Conservation (phyloP, 2,888 invertebrate genomes). For the Crematogaster levior region DNA sequence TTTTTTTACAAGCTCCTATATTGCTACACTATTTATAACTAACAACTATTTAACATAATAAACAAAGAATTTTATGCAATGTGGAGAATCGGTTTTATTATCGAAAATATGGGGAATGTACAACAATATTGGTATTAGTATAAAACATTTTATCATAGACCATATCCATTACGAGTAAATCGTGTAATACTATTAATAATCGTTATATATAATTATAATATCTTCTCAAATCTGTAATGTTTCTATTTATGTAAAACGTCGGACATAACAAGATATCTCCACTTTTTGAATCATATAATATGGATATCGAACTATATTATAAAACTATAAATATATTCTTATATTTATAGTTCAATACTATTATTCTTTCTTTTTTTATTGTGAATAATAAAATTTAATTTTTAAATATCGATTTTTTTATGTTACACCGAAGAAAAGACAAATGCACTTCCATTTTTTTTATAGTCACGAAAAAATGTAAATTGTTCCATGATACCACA, state of each 20-base stretch:
- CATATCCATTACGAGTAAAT: neutral
- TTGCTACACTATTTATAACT: slow-evolving; percentile 25
- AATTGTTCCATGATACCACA: neutral
- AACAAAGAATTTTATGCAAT: neutral
- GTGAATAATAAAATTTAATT: neutral
- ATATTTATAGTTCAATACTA: no score
- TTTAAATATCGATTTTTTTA: neutral
- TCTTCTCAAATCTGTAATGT: neutral
- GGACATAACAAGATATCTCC: slow-evolving; percentile 1
- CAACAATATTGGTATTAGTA: slow-evolving; percentile 49
- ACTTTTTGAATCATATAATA: slow-evolving; percentile 9
- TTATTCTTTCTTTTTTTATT: no score
- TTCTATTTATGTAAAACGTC: slow-evolving; percentile 3
- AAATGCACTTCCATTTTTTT: neutral
- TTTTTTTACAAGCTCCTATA: neutral
- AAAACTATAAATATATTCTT: neutral
- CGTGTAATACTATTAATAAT: slow-evolving; percentile 9
- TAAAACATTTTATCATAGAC: slow-evolving; percentile 28
- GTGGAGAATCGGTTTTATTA: slow-evolving; percentile 56
- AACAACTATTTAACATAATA: neutral
- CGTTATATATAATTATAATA: neutral
- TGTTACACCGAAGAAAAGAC: neutral
- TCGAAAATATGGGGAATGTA: slow-evolving; percentile 63
- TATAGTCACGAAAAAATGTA: slow-evolving; percentile 16
- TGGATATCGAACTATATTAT: slow-evolving; percentile 8